Percentiles rank a stretch among this genome's conserved stretches.
These are phyloP conservation scores for Manis pentadactyla DNA, from an alignment of 2,797 vertebrate species.

Conservation along the genomic window DNA sequence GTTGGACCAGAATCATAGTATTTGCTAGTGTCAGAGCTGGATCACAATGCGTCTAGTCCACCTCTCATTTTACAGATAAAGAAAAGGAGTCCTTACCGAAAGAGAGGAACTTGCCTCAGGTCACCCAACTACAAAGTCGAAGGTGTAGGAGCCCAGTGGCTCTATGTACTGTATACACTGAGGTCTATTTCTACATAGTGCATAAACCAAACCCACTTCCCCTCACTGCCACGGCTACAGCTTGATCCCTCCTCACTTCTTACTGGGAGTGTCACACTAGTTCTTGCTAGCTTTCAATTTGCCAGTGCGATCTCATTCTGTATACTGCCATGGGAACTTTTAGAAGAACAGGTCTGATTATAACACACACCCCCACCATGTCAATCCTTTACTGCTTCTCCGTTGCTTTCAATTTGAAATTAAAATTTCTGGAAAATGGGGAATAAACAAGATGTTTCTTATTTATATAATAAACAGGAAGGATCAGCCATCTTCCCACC, in stretches of 20 bases:
- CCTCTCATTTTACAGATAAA: conserved; percentile 15
- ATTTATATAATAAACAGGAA: background rate
- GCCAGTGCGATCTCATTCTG: background rate
- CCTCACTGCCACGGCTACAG: background rate
- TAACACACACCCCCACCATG: background rate
- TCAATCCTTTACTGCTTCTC: background rate
- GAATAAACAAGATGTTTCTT: background rate
- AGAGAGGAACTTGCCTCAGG: background rate
- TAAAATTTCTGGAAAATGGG: background rate
- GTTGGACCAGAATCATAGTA: conserved; percentile 59
- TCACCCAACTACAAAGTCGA: background rate
- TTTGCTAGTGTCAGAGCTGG: conserved; percentile 3
- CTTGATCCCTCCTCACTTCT: background rate
- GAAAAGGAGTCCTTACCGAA: background rate
- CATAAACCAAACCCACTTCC: background rate
- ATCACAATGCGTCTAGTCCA: background rate
- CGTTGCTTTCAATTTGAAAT: background rate
- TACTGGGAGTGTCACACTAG: background rate
- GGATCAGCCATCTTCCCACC: background rate
- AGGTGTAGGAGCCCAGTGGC: background rate
- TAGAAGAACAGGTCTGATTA: background rate
- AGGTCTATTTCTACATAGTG: background rate
- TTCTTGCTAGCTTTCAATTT: background rate
- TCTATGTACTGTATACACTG: background rate
- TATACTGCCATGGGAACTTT: background rate